These are phyloP conservation scores for Tenthredo notha DNA, from an alignment of 2,888 invertebrate genomes.

Conservation along the genomic window DNA sequence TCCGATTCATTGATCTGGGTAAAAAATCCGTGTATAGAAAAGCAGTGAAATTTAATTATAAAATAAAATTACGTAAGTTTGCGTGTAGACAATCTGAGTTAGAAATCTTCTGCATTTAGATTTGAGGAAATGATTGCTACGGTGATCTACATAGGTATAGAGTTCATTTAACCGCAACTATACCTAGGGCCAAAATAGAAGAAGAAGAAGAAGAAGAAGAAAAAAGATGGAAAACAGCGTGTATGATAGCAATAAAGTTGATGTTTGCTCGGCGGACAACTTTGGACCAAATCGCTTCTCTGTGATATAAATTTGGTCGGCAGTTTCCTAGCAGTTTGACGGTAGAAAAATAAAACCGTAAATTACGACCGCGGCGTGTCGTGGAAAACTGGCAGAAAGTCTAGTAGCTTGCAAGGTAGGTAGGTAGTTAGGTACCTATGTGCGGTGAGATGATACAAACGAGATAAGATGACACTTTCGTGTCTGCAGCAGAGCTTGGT, in stretches of 20 bases:
- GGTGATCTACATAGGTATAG: not conserved
- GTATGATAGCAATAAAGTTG: conserved; percentile 40
- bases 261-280: conserved; percentile 30
- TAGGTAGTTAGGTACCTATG: conserved; percentile 14
- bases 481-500: not conserved
- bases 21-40: not conserved
- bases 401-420: not conserved
- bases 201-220: not conserved
- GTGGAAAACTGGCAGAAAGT: not conserved
- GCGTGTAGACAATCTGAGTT: not conserved
- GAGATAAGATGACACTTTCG: conserved; percentile 40
- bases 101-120: not conserved
- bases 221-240: not conserved
- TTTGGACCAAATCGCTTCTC: conserved; percentile 41
- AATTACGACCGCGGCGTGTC: conserved; percentile 31
- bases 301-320: conserved; percentile 43
- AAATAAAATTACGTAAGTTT: not conserved
- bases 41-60: not conserved
- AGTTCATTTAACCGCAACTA: not conserved
- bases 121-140: not conserved
- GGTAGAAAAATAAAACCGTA: conserved; percentile 42
- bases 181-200: not conserved
- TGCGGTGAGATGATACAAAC: conserved; percentile 3
- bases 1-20: not conserved
- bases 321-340: conserved; percentile 42